Evolutionary conservation across 2,113 vertebrate species (phyloP).

Genomic region (Chionodraco myersi): DNA sequence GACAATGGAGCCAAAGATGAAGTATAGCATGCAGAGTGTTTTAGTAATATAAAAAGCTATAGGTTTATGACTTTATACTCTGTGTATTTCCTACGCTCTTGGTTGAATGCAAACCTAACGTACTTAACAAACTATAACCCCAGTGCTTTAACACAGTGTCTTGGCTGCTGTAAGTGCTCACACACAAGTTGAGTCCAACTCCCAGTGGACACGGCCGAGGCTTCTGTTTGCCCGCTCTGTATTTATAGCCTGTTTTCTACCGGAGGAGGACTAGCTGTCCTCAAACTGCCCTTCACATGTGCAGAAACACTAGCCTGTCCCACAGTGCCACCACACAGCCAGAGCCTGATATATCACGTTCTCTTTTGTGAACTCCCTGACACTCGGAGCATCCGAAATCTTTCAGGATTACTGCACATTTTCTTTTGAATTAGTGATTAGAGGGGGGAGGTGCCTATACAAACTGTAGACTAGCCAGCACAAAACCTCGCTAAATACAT

Average conservation of each 20-base stretch:
- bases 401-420: background rate
- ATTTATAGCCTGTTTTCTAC: constrained; percentile 76
- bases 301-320: constrained; percentile 53
- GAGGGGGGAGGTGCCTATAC: background rate
- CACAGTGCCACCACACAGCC: constrained; percentile 52
- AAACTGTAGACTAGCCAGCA: background rate
- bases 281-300: constrained; percentile 77
- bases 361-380: constrained; percentile 36
- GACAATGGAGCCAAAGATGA: background rate
- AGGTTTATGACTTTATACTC: constrained; percentile 31
- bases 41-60: constrained; percentile 47
- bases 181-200: constrained; percentile 53
- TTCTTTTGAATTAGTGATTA: background rate
- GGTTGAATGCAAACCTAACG: constrained; percentile 16
- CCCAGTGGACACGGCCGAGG: constrained; percentile 61
- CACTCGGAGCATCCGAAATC: constrained; percentile 21
- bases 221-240: constrained; percentile 67
- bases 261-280: constrained; percentile 57
- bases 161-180: constrained; percentile 60
- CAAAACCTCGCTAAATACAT: background rate
- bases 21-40: background rate
- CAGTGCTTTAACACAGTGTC: constrained; percentile 32
- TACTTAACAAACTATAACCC: constrained; percentile 38
- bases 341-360: constrained; percentile 25
- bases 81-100: constrained; percentile 33